Evolutionary conservation across 2,113 vertebrate species (phyloP).

Genomic region (Syngnathus scovelli): DNA sequence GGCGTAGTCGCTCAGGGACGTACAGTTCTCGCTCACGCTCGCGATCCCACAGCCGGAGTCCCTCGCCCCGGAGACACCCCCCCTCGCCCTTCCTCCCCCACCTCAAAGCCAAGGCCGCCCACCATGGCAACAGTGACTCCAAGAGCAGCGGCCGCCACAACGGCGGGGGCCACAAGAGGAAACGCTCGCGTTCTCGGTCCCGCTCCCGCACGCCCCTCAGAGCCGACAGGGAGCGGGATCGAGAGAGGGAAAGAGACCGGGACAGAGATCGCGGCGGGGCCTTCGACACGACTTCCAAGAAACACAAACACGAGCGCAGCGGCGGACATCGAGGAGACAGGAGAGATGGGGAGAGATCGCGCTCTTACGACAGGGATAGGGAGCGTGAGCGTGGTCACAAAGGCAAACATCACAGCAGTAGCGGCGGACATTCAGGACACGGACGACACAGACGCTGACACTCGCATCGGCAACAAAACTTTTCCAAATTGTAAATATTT

Average conservation of each 20-base stretch:
- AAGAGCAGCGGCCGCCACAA: conserved; percentile 79
- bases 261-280: conserved; percentile 67
- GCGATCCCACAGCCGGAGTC: conserved; percentile 88
- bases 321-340: conserved; percentile 80
- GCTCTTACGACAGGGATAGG: conserved; percentile 84
- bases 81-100: conserved; percentile 76
- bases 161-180: conserved; percentile 81
- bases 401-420: conserved; percentile 85
- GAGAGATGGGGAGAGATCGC: conserved; percentile 83
- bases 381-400: conserved; percentile 91
- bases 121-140: conserved; percentile 79
- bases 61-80: conserved; percentile 84
- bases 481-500: conserved; percentile 1
- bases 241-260: conserved; percentile 79
- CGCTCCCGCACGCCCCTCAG: conserved; percentile 85
- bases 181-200: conserved; percentile 78
- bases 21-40: conserved; percentile 95
- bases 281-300: conserved; percentile 80
- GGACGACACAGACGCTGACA: conserved; percentile 86
- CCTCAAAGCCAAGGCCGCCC: conserved; percentile 85
- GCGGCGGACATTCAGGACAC: conserved; percentile 84
- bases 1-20: conserved; percentile 90
- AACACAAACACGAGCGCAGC: conserved; percentile 86
- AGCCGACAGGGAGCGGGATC: conserved; percentile 75
- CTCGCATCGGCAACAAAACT: background rate